phyloP scores from a whole-genome alignment of 2,797 vertebrate genomes.

The Etheostoma perlongum region DNA sequence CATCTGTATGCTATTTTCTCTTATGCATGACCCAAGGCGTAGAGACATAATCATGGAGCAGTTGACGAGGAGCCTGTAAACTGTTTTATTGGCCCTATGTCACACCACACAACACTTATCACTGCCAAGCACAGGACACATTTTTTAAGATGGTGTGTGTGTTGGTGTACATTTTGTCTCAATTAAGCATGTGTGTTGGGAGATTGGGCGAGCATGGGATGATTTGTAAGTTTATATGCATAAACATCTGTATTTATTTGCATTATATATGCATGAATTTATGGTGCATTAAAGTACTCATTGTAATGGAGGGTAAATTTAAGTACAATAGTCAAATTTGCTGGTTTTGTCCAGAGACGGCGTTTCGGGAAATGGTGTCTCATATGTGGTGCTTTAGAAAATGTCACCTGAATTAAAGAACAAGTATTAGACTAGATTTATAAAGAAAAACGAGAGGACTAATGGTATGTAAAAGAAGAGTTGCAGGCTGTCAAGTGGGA shows the following conservation, averaged over 20 bases:
- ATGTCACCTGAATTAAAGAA: constrained; percentile 1
- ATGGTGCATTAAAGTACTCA: constrained; percentile 9
- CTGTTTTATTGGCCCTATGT: constrained; percentile 53
- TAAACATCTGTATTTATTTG: constrained; percentile 15
- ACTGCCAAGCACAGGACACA: constrained; percentile 25
- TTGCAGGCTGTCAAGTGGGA: background rate
- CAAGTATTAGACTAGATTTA: background rate
- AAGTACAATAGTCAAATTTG: constrained; percentile 15
- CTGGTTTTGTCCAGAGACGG: background rate
- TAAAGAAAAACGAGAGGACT: background rate
- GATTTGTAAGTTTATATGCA: constrained; percentile 23
- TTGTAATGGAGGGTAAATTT: constrained; percentile 21
- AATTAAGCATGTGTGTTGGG: constrained; percentile 9
- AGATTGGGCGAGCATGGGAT: background rate
- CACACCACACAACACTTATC: constrained; percentile 37
- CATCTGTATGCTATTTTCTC: constrained; percentile 60
- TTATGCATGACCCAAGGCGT: constrained; percentile 35
- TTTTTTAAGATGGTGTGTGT: constrained; percentile 13
- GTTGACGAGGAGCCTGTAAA: constrained; percentile 56
- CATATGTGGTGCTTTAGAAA: too few species aligned
- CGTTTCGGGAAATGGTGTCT: background rate
- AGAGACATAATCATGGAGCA: constrained; percentile 44
- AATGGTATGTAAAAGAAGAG: background rate
- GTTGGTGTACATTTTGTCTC: constrained; percentile 30
- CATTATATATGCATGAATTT: constrained; percentile 3